A percentile compares a stretch with the other conserved stretches of the same genome.
Conservation (phyloP, 2,113 vertebrate species). For the Megaceryle maxima region DNA sequence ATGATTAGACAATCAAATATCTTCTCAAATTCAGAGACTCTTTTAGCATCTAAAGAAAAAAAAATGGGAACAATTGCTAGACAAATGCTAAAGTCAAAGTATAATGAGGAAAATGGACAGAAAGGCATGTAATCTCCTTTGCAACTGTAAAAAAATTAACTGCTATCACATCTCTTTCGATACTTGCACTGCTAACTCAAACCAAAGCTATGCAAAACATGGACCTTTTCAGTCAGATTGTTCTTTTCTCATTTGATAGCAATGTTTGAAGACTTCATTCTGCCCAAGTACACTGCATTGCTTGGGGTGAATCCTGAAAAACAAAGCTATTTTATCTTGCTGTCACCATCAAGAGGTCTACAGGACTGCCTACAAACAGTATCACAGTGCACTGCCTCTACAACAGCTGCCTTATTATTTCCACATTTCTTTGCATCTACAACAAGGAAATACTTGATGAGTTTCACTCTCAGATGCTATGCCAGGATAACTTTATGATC, state of each 20-base stretch:
- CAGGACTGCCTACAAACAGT: neutral
- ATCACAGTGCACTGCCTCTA: neutral
- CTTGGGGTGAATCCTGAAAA: neutral
- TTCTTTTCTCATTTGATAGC: neutral
- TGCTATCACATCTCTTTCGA: neutral
- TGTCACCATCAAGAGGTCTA: neutral
- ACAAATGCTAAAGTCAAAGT: neutral
- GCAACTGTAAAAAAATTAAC: neutral
- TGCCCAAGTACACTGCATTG: neutral
- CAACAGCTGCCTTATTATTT: conserved; percentile 58
- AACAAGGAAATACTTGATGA: conserved; percentile 27
- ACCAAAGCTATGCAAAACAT: neutral
- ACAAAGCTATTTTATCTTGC: neutral
- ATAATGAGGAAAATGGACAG: neutral
- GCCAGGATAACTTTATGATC: conserved; percentile 39
- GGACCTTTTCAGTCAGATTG: neutral
- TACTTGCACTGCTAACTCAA: neutral
- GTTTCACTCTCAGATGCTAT: conserved; percentile 21
- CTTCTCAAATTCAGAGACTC: neutral
- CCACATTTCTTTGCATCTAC: conserved; percentile 40
- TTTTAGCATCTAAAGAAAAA: neutral
- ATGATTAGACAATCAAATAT: neutral
- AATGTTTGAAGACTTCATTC: neutral
- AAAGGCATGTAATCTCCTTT: neutral
- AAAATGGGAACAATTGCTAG: neutral